Evolutionary conservation across 2,113 vertebrate genomes (phyloP), one percentile per base, ranked within the genome.

Genomic region (Anguilla rostrata): DNA sequence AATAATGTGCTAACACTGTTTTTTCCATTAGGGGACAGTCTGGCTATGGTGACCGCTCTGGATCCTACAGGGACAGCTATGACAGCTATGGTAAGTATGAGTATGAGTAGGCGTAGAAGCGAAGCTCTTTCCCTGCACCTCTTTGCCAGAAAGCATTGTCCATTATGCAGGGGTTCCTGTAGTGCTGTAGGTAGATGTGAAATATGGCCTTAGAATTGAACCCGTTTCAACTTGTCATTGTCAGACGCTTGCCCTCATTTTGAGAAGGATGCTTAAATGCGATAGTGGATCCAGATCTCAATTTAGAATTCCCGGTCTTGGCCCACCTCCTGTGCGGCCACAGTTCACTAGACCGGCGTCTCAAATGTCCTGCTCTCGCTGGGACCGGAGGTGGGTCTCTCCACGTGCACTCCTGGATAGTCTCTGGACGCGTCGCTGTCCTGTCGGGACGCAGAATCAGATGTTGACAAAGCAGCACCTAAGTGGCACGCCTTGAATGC

Each of bases 51-150:
- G 97, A 98, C 7, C 95, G 98, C 88, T 94, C 94, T 87, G 94
- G 96, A 11, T 97, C 97, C 56, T 99, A 99, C 95, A 96, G 98
- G 87, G 98, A 99, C 88, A 94, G 94, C 91, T 99, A 99, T 0
- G 98, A 99, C 95, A 97, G 97, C 93, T 99, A 99, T 80, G 96
- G 98, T 99, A 97, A 96, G 98, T 91, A 91, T 91, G 0, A 96
- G 98, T 91, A 91, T 91, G 0, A 63, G 84, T 90, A 75, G 78
- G 29, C 9, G 20, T 43, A 56, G 7, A 41, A 81, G 34, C 39
- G 26, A 3, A 40, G 20, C 49, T 79, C 20, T 15, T 41, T 16
- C 6, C 60, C 11, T 78, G 1, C 29, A 8, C 22, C 18, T 66
- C 22, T 22, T 66, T 66, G 18, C 0, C 18, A 66, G 4, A 26